A percentile compares a stretch with the other conserved stretches of the same genome.
Conservation (phyloP, 2,888 invertebrate species). For the Zhengitettix transpicula region DNA sequence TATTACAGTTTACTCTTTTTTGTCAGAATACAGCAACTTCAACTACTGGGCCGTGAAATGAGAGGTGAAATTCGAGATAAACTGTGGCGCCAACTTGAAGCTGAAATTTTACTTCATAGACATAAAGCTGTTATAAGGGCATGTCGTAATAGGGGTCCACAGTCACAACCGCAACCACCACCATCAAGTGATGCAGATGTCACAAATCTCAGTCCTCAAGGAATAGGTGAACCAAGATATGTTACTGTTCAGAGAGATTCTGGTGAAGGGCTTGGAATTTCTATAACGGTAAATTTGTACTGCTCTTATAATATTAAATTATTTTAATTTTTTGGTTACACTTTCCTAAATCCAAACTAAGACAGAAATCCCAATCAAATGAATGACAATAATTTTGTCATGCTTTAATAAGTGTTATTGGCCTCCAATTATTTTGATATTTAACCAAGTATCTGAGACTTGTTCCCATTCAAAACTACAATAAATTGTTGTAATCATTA, state of each 20-base stretch:
- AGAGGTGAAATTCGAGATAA: constrained; percentile 62
- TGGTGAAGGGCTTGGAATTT: constrained; percentile 70
- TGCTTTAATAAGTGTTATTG: too few species aligned
- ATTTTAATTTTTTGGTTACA: too few species aligned
- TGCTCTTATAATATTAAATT: neutral
- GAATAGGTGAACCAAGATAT: constrained; percentile 37
- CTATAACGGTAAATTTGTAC: constrained; percentile 49
- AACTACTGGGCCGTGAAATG: constrained; percentile 65
- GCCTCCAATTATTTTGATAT: too few species aligned
- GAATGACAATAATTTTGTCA: too few species aligned
- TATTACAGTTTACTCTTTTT: too few species aligned
- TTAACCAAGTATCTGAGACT: too few species aligned
- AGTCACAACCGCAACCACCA: neutral
- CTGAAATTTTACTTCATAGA: constrained; percentile 69
- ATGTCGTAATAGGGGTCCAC: constrained; percentile 24
- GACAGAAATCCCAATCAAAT: too few species aligned
- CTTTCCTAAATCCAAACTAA: too few species aligned
- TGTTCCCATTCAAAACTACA: too few species aligned
- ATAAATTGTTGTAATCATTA: too few species aligned
- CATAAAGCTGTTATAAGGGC: constrained; percentile 59
- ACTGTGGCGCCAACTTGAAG: constrained; percentile 65
- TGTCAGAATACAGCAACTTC: constrained; percentile 64
- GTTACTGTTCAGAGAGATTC: constrained; percentile 52
- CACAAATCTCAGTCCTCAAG: constrained; percentile 8
- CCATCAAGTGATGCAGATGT: constrained; percentile 3